phyloP scores from a whole-genome alignment of 2,797 vertebrate genomes.

The Anguilla obscura region DNA sequence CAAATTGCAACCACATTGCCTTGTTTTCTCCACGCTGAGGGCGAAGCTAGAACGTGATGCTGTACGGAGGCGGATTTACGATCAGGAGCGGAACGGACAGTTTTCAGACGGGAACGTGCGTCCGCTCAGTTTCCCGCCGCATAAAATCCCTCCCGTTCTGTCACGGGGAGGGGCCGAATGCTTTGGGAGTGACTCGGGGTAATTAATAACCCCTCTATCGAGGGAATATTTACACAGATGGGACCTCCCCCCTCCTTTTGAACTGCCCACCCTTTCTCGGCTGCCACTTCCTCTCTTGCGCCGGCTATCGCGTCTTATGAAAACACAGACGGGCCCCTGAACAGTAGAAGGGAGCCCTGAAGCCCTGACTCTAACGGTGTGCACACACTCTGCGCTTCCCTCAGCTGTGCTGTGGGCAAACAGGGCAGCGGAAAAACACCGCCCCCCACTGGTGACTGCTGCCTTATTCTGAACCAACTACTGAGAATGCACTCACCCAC shows the following conservation, averaged over 20 bases:
- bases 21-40: conserved; percentile 39
- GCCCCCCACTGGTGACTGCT: conserved; percentile 3
- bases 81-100: conserved; percentile 27
- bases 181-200: conserved; percentile 49
- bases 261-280: conserved; percentile 58
- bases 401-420: not conserved
- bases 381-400: not conserved
- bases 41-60: conserved; percentile 36
- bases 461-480: not conserved
- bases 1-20: conserved; percentile 53
- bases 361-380: conserved; percentile 27
- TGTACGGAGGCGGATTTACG: conserved; percentile 48
- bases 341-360: not conserved
- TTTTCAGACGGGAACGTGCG: conserved; percentile 33
- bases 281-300: conserved; percentile 60
- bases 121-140: conserved; percentile 43
- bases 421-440: not conserved
- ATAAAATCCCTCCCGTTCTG: conserved; percentile 19
- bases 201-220: conserved; percentile 65
- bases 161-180: conserved; percentile 42
- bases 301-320: conserved; percentile 61
- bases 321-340: conserved; percentile 52
- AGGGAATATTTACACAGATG: conserved; percentile 73
- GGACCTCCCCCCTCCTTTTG: conserved; percentile 56
- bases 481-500: conserved; percentile 4